These are phyloP conservation scores for Macropodus opercularis DNA, from an alignment of 2,797 vertebrate genomes.

Conservation along the genomic window DNA sequence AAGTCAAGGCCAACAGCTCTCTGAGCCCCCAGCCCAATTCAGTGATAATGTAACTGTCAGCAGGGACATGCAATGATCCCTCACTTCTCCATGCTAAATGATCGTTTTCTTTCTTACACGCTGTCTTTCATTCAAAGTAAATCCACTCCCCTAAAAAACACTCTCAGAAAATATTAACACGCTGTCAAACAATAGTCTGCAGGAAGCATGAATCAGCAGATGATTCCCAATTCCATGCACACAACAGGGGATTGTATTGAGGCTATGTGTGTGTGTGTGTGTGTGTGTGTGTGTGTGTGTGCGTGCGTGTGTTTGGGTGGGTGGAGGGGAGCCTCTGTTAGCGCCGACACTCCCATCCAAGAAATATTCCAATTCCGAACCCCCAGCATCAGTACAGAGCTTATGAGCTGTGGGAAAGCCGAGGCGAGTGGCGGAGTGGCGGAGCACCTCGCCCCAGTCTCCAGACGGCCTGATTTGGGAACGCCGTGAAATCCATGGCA, in stretches of 20 bases:
- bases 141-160: constrained; percentile 66
- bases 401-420: constrained; percentile 72
- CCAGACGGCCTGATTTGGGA: constrained; percentile 78
- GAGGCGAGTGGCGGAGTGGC: constrained; percentile 48
- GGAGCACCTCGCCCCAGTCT: constrained; percentile 74
- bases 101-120: constrained; percentile 68
- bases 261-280: constrained; percentile 38
- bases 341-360: constrained; percentile 55
- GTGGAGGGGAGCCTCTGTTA: constrained; percentile 59
- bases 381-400: constrained; percentile 60
- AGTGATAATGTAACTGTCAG: constrained; percentile 71
- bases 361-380: constrained; percentile 70
- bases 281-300: constrained; percentile 40
- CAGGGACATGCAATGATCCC: constrained; percentile 71
- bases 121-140: constrained; percentile 68
- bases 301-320: constrained; percentile 30
- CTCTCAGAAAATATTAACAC: constrained; percentile 72
- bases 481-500: constrained; percentile 84
- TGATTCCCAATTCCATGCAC: constrained; percentile 71
- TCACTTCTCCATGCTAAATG: constrained; percentile 70
- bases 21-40: constrained; percentile 62
- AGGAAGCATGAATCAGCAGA: constrained; percentile 79
- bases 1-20: constrained; percentile 69
- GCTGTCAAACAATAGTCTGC: constrained; percentile 65
- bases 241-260: constrained; percentile 70